phyloP scores from a whole-genome alignment of 2,797 vertebrate species.

The Oreochromis mossambicus region DNA sequence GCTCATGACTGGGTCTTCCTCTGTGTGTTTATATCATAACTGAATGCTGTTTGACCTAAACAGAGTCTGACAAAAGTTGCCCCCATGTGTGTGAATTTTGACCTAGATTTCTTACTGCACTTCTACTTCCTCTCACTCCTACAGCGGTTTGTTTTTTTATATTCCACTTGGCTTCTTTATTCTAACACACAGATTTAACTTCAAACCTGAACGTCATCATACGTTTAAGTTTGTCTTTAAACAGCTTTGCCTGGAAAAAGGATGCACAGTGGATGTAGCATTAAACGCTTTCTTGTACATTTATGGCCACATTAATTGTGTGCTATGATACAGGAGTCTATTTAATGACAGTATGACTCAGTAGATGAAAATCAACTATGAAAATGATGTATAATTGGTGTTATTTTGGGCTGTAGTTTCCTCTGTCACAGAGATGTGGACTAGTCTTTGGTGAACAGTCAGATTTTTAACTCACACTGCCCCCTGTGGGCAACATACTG shows the following conservation, averaged over 20 bases:
- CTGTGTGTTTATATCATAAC: background rate
- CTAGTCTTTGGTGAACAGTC: background rate
- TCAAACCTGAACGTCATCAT: background rate
- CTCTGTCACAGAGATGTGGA: background rate
- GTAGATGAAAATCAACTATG: background rate
- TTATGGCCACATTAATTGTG: background rate
- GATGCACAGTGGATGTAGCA: background rate
- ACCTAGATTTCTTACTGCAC: background rate
- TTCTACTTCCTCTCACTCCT: background rate
- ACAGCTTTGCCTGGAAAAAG: background rate
- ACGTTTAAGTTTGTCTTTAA: background rate
- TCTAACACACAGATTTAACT: background rate
- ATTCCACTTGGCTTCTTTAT: background rate
- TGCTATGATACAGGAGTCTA: background rate
- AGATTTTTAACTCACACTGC: background rate
- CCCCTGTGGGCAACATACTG: conserved; percentile 20
- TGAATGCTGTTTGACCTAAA: background rate
- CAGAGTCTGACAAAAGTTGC: background rate
- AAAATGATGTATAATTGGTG: background rate
- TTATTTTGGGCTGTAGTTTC: background rate
- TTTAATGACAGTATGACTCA: background rate
- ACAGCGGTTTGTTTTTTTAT: accelerated
- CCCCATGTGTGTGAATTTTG: background rate
- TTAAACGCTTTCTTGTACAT: background rate
- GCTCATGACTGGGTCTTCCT: background rate